phyloP scores from a whole-genome alignment of 2,113 vertebrate species.

The Hucho hucho region DNA sequence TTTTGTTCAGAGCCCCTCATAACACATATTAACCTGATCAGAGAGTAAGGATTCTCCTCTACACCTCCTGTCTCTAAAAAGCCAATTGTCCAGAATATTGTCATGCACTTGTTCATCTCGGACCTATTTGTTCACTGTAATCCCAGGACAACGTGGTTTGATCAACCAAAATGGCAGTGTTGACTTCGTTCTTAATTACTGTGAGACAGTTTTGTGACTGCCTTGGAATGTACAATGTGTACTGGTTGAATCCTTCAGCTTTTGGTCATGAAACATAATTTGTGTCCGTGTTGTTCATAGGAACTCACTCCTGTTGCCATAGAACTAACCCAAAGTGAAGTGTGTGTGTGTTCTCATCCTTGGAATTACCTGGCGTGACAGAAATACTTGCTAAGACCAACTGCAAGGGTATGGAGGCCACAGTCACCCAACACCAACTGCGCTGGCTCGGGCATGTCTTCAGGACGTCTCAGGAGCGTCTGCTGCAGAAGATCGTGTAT shows the following conservation, averaged over 20 bases:
- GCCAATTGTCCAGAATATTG: neutral
- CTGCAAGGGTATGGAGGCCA: too few species aligned
- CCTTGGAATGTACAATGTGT: neutral
- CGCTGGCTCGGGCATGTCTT: too few species aligned
- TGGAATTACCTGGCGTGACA: too few species aligned
- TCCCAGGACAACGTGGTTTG: neutral
- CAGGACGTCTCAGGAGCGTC: too few species aligned
- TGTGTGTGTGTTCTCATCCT: too few species aligned
- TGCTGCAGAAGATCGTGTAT: too few species aligned
- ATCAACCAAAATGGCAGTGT: neutral
- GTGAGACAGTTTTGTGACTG: neutral
- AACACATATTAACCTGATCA: slow-evolving; percentile 29
- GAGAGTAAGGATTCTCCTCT: neutral
- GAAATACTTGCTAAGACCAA: too few species aligned
- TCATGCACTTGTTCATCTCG: neutral
- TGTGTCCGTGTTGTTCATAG: too few species aligned
- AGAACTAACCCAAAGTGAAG: too few species aligned
- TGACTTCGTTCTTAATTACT: neutral
- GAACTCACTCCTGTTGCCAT: too few species aligned
- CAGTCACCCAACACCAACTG: too few species aligned
- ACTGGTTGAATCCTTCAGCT: neutral
- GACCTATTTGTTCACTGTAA: slow-evolving; percentile 10
- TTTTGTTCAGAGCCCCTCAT: slow-evolving; percentile 22
- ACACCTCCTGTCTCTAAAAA: neutral
- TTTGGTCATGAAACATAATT: neutral